Evolutionary conservation across 2,888 invertebrate genomes (phyloP).

Genomic region (Cryptocephalus primarius): DNA sequence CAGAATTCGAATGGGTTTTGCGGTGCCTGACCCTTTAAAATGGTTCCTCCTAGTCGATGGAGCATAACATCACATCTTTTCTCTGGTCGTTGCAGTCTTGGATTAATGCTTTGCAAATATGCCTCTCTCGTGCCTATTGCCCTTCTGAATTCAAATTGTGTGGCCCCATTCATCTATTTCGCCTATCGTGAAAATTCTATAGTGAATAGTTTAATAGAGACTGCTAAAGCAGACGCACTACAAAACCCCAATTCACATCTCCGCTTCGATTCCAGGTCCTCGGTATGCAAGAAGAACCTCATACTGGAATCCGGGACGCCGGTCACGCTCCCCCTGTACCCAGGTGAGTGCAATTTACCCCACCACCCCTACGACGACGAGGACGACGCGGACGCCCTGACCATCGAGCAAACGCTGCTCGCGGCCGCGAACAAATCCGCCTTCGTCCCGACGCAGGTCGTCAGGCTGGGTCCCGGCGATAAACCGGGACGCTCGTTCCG

Average conservation of each 20-base stretch:
- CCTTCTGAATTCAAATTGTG: too few relatives aligned
- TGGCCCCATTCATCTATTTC: too few relatives aligned
- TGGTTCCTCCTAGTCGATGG: too few relatives aligned
- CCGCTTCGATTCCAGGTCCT: slow-evolving; percentile 47
- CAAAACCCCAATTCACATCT: not conserved
- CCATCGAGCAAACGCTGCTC: slow-evolving; percentile 8
- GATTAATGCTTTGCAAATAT: too few relatives aligned
- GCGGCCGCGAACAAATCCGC: slow-evolving; percentile 10
- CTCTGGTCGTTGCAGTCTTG: too few relatives aligned
- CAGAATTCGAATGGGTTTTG: too few relatives aligned
- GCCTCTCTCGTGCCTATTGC: too few relatives aligned
- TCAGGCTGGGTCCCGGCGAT: slow-evolving; percentile 32
- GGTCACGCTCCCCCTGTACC: slow-evolving; percentile 59
- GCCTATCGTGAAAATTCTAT: too few relatives aligned
- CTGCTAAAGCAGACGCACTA: too few relatives aligned
- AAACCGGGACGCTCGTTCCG: slow-evolving; percentile 4
- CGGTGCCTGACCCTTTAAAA: too few relatives aligned
- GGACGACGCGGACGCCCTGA: slow-evolving; percentile 10
- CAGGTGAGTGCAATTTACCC: slow-evolving; percentile 66
- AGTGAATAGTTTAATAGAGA: too few relatives aligned
- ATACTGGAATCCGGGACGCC: slow-evolving; percentile 63
- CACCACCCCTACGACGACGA: slow-evolving; percentile 32
- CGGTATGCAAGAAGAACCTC: slow-evolving; percentile 67
- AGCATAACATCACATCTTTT: too few relatives aligned
- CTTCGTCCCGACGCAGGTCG: slow-evolving; percentile 34